These are phyloP conservation scores for Macropus fuliginosus DNA, from an alignment of 2,797 vertebrate species.

Conservation along the genomic window DNA sequence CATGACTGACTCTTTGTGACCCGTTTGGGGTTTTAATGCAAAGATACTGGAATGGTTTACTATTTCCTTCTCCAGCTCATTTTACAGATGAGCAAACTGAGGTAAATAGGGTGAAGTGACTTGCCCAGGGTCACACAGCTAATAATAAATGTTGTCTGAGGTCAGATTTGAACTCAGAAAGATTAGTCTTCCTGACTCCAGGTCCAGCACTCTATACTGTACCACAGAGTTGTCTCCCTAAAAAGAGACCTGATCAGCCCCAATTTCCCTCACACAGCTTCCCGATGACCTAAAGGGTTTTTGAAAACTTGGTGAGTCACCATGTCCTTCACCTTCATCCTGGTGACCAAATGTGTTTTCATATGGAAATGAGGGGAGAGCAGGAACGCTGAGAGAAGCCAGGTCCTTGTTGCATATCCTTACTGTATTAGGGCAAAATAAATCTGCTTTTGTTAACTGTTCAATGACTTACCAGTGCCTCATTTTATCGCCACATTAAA, in stretches of 20 bases:
- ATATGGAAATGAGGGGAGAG: too few species aligned
- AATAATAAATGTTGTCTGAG: not conserved
- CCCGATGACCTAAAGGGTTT: not conserved
- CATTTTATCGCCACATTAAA: not conserved
- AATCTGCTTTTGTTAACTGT: not conserved
- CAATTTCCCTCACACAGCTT: not conserved
- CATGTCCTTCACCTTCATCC: not conserved
- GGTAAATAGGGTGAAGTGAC: not conserved
- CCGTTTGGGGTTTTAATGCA: not conserved
- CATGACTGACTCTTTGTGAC: not conserved
- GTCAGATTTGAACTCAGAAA: not conserved
- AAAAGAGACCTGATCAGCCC: not conserved
- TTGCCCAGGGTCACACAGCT: not conserved
- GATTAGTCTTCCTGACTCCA: not conserved
- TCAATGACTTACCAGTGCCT: not conserved
- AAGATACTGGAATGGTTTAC: not conserved
- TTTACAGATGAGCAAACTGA: conserved; percentile 2
- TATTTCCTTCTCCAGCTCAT: not conserved
- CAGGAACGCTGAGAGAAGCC: not conserved
- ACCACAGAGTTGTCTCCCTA: not conserved
- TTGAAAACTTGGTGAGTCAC: not conserved
- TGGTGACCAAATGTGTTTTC: not conserved
- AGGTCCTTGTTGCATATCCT: not conserved
- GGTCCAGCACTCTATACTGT: not conserved
- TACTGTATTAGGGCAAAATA: not conserved